These are phyloP conservation scores for Drosophila busckii DNA, from an alignment of 1,140 invertebrate species.

Conservation along the genomic window DNA sequence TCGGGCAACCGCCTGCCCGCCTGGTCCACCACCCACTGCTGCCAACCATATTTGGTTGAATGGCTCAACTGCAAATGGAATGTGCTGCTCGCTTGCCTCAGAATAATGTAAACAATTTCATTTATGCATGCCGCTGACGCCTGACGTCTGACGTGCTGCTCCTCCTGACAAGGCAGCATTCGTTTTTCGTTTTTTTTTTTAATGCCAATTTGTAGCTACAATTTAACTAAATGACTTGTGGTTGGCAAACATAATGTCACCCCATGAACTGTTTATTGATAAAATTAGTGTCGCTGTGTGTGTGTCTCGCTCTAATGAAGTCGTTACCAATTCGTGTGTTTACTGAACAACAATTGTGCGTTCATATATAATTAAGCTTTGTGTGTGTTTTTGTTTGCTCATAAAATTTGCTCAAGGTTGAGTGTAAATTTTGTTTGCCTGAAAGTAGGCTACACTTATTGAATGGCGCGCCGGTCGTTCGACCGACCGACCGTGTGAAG, in stretches of 20 bases:
- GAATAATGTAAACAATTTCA: constrained; percentile 58
- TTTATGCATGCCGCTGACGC: constrained; percentile 16
- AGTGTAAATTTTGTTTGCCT: constrained; percentile 61
- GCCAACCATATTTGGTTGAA: neutral
- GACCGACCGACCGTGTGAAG: constrained; percentile 16
- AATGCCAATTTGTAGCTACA: constrained; percentile 51
- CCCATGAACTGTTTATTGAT: constrained; percentile 62
- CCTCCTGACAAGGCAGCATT: neutral
- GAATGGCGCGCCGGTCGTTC: constrained; percentile 39
- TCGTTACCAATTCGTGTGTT: constrained; percentile 30
- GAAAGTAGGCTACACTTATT: constrained; percentile 34
- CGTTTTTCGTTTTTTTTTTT: constrained; percentile 22
- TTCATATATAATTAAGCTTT: constrained; percentile 52
- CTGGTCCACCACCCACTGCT: neutral
- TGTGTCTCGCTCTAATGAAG: constrained; percentile 37
- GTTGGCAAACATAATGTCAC: constrained; percentile 11
- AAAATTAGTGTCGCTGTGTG: constrained; percentile 28
- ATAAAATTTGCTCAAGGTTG: too few species aligned
- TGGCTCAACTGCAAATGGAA: constrained; percentile 1
- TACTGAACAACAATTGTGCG: constrained; percentile 7
- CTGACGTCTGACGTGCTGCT: neutral
- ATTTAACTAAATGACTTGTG: constrained; percentile 37
- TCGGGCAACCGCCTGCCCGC: neutral
- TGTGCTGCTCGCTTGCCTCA: constrained; percentile 6
- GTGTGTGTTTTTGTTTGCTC: constrained; percentile 43